Conservation (phyloP, 2,888 invertebrate species). For the Brachyopa scutellaris region DNA sequence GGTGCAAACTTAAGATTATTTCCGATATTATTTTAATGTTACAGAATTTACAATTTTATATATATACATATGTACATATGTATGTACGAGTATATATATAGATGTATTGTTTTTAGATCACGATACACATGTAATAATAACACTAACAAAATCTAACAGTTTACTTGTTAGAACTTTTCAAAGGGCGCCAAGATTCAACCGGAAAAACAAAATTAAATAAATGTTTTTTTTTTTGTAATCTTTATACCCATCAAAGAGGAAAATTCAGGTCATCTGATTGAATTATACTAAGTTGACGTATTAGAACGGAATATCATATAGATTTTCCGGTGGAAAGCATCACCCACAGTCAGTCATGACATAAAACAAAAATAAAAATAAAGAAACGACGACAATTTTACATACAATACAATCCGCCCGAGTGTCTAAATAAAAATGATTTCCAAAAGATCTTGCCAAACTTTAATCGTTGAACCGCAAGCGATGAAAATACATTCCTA, state of each 20-base stretch:
- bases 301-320: constrained; percentile 34
- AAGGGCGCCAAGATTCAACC: background rate
- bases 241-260: constrained; percentile 26
- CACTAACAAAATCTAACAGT: background rate
- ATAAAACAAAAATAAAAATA: constrained; percentile 54
- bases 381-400: constrained; percentile 50
- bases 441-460: constrained; percentile 66
- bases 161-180: background rate
- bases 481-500: constrained; percentile 57
- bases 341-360: constrained; percentile 47
- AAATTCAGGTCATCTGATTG: constrained; percentile 62
- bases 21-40: no score
- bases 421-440: constrained; percentile 58
- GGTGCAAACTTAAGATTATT: no score
- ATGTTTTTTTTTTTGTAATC: constrained; percentile 8
- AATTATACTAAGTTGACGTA: constrained; percentile 38
- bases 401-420: constrained; percentile 43
- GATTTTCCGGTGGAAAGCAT: constrained; percentile 36
- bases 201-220: background rate
- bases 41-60: no score
- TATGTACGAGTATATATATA: no score
- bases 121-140: no score
- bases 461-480: constrained; percentile 50
- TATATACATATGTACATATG: no score
- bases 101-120: no score